These are phyloP conservation scores for Eleginops maclovinus DNA, from an alignment of 2,113 vertebrate species.

Conservation along the genomic window DNA sequence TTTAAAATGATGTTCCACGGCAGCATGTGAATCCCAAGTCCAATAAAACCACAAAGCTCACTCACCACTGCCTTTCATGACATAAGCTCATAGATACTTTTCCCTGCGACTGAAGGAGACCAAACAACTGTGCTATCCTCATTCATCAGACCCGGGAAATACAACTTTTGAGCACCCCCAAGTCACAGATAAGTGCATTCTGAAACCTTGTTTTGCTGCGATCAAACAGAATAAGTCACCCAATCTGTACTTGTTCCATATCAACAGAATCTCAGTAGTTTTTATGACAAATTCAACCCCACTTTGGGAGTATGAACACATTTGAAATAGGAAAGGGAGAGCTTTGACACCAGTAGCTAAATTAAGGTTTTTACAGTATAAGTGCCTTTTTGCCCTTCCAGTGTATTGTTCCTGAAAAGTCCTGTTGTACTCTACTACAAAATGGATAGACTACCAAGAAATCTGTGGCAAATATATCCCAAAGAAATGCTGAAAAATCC, in stretches of 20 bases:
- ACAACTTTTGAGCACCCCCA: constrained; percentile 54
- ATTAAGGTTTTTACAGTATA: constrained; percentile 23
- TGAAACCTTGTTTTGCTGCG: constrained; percentile 57
- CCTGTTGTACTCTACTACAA: neutral
- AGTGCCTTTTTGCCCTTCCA: neutral
- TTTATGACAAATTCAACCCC: constrained; percentile 46
- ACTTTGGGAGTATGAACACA: constrained; percentile 19
- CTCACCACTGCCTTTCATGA: constrained; percentile 45
- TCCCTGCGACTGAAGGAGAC: constrained; percentile 27
- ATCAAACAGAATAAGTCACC: constrained; percentile 66
- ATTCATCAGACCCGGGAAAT: constrained; percentile 56
- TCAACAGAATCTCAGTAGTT: constrained; percentile 36
- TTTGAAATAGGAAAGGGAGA: constrained; percentile 36
- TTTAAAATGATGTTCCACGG: constrained; percentile 7
- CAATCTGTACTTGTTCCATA: constrained; percentile 51
- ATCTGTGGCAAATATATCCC: neutral
- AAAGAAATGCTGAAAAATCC: neutral
- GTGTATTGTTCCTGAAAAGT: neutral
- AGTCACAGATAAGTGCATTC: constrained; percentile 64
- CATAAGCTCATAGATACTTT: constrained; percentile 37
- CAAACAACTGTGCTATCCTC: constrained; percentile 53
- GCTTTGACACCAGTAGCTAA: constrained; percentile 29
- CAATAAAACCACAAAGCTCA: constrained; percentile 36
- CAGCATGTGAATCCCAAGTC: constrained; percentile 41
- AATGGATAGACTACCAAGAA: neutral